phyloP scores from a whole-genome alignment of 2,888 invertebrate genomes.

The Spicauda simplicius region DNA sequence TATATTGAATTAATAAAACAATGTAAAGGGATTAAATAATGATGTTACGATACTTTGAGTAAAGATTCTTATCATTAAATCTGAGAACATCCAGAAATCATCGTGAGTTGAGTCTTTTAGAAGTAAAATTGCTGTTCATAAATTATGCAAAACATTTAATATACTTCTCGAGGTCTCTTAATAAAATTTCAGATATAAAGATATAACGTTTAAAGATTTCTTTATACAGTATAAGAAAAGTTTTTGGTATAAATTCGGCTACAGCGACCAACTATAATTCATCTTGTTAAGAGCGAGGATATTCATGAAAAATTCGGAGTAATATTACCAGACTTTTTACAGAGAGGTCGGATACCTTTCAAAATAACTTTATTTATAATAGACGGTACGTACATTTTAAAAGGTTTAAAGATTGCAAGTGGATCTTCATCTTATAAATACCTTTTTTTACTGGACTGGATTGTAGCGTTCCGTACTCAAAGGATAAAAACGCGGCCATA shows the following conservation, averaged over 20 bases:
- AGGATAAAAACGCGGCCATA: too few relatives aligned
- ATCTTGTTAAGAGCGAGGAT: conserved; percentile 8
- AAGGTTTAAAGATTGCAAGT: too few relatives aligned
- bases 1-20: too few relatives aligned
- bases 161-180: background rate
- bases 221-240: background rate
- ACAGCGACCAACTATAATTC: conserved; percentile 4
- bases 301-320: conserved; percentile 17
- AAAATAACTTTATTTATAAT: background rate
- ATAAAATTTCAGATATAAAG: background rate
- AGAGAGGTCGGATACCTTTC: background rate
- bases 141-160: background rate
- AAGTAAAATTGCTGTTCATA: background rate
- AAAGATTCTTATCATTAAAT: too few relatives aligned
- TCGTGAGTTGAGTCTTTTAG: too few relatives aligned
- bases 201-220: background rate
- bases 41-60: too few relatives aligned
- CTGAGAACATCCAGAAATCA: too few relatives aligned
- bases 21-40: too few relatives aligned
- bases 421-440: too few relatives aligned
- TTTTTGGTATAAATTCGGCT: background rate
- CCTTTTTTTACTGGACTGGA: too few relatives aligned
- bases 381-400: too few relatives aligned
- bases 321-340: background rate
- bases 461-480: too few relatives aligned